phyloP scores from a whole-genome alignment of 2,888 invertebrate species.

The Liposcelis brunnea region DNA sequence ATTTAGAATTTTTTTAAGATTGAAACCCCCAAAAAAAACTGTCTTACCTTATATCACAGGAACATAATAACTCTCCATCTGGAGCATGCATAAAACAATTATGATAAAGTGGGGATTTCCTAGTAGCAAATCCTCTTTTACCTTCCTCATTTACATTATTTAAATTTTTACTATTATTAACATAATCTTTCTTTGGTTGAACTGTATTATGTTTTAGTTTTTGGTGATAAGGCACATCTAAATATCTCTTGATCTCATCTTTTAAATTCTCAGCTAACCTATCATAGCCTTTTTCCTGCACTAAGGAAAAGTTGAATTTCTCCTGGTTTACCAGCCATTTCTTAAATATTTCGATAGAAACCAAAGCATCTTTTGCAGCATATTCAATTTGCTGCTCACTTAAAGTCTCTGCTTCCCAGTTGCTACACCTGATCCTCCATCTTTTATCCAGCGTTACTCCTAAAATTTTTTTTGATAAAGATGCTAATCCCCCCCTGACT shows the following conservation, averaged over 20 bases:
- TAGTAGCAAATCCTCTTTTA: conserved; percentile 22
- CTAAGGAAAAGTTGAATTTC: too few species aligned
- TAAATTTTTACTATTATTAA: too few species aligned
- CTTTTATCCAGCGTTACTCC: conserved; percentile 46
- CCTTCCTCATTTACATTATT: too few species aligned
- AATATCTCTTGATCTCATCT: too few species aligned
- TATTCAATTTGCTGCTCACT: conserved; percentile 46
- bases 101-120: conserved; percentile 54
- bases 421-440: conserved; percentile 47
- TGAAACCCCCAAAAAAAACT: too few species aligned
- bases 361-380: conserved; percentile 58
- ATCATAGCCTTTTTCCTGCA: too few species aligned
- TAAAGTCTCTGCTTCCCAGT: conserved; percentile 52
- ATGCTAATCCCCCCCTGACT: conserved; percentile 41
- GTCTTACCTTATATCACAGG: conserved; percentile 29
- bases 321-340: conserved; percentile 17
- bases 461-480: conserved; percentile 40
- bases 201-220: too few species aligned
- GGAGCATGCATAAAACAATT: conserved; percentile 63
- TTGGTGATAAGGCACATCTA: too few species aligned
- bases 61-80: conserved; percentile 57
- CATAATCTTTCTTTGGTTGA: too few species aligned
- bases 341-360: conserved; percentile 50
- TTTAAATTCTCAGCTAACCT: too few species aligned
- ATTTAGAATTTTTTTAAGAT: too few species aligned